Conservation (phyloP, 2,888 invertebrate species). For the Slavum lentiscoides region DNA sequence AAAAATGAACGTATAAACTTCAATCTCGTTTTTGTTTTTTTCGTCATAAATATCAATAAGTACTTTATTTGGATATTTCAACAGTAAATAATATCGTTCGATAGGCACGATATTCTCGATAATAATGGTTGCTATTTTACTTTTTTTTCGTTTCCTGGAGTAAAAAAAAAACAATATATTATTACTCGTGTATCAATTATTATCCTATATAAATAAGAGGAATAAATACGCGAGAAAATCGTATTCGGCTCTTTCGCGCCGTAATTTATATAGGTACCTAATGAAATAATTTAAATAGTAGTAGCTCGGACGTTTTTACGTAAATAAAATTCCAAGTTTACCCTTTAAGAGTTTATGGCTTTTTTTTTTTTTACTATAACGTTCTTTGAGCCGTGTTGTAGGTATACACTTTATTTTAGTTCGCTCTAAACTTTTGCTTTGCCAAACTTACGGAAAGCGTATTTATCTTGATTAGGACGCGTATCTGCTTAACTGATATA, state of each 20-base stretch:
- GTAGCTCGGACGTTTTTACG: neutral
- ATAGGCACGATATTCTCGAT: no score
- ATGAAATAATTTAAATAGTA: neutral
- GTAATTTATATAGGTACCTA: neutral
- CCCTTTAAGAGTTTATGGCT: neutral
- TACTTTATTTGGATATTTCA: no score
- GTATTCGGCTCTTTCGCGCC: neutral
- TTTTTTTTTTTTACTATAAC: slow-evolving; percentile 9
- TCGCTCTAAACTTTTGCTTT: neutral
- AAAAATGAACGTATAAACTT: no score
- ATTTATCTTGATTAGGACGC: slow-evolving; percentile 14
- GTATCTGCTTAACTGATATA: neutral
- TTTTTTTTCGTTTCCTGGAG: no score
- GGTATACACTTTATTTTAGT: neutral
- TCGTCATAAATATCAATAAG: no score
- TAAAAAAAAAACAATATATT: no score
- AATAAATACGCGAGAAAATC: neutral
- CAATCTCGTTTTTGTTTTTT: no score
- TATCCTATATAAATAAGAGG: no score
- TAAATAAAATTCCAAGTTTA: neutral
- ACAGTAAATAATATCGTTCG: no score
- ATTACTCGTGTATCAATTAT: no score
- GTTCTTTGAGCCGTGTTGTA: neutral
- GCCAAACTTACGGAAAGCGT: neutral
- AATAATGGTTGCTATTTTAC: no score